Evolutionary conservation across 2,888 invertebrate species (phyloP).

Genomic region (Euzetes globulus): DNA sequence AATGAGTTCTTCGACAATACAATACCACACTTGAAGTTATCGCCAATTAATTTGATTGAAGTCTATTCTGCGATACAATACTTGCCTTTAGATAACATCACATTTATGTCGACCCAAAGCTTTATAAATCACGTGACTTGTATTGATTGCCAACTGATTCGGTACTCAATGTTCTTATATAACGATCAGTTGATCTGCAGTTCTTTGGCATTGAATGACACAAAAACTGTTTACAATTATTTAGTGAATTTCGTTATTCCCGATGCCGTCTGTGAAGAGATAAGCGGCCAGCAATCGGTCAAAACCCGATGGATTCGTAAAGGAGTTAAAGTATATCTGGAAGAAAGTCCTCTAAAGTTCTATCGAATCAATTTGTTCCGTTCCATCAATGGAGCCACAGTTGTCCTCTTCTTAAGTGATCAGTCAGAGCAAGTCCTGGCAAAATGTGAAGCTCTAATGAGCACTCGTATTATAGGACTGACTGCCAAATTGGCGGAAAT

Average conservation of each 20-base stretch:
- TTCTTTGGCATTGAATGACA: constrained; percentile 33
- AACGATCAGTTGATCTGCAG: constrained; percentile 36
- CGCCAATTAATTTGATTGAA: constrained; percentile 35
- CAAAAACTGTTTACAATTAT: constrained; percentile 36
- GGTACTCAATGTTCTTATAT: constrained; percentile 33
- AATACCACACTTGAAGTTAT: constrained; percentile 30
- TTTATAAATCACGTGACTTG: constrained; percentile 34
- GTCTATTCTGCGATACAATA: constrained; percentile 36
- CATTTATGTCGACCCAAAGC: constrained; percentile 35
- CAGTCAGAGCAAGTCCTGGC: constrained; percentile 9
- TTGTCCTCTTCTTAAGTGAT: constrained; percentile 9
- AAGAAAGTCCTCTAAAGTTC: neutral
- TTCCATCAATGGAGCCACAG: constrained; percentile 35
- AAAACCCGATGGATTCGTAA: constrained; percentile 34
- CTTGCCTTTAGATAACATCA: constrained; percentile 33
- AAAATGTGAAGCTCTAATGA: constrained; percentile 34
- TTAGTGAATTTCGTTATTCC: constrained; percentile 34
- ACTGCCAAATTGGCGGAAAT: constrained; percentile 34
- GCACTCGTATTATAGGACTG: constrained; percentile 25
- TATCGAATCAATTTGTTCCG: constrained; percentile 33
- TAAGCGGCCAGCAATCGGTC: constrained; percentile 27
- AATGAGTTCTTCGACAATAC: constrained; percentile 31
- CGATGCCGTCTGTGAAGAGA: constrained; percentile 36
- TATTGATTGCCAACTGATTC: constrained; percentile 32
- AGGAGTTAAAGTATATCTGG: constrained; percentile 29